A percentile compares a stretch with the other conserved stretches of the same genome.
Conservation (phyloP, 2,797 vertebrate species). For the Alectoris magna region DNA sequence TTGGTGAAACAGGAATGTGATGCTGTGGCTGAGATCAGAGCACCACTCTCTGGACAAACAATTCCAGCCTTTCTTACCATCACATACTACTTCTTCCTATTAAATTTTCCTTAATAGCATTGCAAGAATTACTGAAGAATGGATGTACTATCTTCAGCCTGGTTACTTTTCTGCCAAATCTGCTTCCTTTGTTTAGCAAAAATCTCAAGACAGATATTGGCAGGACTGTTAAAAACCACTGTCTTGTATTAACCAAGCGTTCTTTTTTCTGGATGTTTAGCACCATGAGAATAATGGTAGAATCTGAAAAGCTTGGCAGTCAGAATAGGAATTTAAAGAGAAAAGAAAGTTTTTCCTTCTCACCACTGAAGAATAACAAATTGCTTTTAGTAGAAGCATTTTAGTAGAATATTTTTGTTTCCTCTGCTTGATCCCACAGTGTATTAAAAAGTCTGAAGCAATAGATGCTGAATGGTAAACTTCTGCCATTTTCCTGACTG, state of each 20-base stretch:
- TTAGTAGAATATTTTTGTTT: not conserved
- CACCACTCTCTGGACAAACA: slow-evolving; percentile 53
- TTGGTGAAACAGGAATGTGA: not conserved
- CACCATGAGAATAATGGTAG: not conserved
- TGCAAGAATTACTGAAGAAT: not conserved
- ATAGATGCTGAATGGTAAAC: accelerated
- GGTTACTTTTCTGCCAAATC: not conserved
- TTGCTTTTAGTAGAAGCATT: not conserved
- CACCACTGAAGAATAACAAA: not conserved
- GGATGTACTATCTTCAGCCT: not conserved
- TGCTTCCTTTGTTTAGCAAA: not conserved
- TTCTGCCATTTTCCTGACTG: not conserved
- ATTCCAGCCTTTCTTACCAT: not conserved
- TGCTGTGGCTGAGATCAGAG: slow-evolving; percentile 27
- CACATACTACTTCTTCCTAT: not conserved
- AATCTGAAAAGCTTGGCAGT: not conserved
- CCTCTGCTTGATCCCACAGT: not conserved
- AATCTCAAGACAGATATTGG: not conserved
- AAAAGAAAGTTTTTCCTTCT: not conserved
- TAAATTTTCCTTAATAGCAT: not conserved
- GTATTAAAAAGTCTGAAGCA: not conserved
- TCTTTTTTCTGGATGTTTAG: not conserved
- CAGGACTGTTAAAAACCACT: not conserved
- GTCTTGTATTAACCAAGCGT: not conserved
- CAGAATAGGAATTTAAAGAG: not conserved